phyloP scores from a whole-genome alignment of 2,888 invertebrate species.

The Julus scanicus region DNA sequence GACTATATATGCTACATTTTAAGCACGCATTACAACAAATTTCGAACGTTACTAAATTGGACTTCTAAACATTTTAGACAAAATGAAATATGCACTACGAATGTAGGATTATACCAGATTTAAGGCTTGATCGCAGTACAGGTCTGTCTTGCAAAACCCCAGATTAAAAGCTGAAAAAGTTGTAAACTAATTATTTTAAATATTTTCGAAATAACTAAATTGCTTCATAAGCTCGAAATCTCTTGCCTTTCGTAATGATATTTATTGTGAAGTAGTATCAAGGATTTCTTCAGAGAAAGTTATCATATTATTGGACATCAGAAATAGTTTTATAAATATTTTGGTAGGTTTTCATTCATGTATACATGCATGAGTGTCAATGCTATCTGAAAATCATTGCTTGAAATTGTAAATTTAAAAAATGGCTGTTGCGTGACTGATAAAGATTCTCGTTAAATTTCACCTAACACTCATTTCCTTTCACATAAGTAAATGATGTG shows the following conservation, averaged over 20 bases:
- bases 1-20: neutral
- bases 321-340: neutral
- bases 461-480: neutral
- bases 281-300: neutral
- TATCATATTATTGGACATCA: neutral
- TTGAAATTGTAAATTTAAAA: neutral
- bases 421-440: neutral
- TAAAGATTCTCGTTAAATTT: neutral
- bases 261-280: no score
- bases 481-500: neutral
- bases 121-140: no score
- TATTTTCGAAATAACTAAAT: no score
- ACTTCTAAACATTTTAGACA: neutral
- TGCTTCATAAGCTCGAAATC: no score
- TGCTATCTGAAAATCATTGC: neutral
- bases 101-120: no score
- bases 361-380: neutral
- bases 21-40: neutral
- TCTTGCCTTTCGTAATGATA: no score
- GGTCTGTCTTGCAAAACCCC: no score
- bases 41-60: neutral
- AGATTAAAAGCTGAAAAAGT: no score
- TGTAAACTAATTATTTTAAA: no score
- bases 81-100: neutral
- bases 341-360: no score